Conservation (phyloP, 53 echinoderm and acorn worm genomes). For the Paelopatides confundens region DNA sequence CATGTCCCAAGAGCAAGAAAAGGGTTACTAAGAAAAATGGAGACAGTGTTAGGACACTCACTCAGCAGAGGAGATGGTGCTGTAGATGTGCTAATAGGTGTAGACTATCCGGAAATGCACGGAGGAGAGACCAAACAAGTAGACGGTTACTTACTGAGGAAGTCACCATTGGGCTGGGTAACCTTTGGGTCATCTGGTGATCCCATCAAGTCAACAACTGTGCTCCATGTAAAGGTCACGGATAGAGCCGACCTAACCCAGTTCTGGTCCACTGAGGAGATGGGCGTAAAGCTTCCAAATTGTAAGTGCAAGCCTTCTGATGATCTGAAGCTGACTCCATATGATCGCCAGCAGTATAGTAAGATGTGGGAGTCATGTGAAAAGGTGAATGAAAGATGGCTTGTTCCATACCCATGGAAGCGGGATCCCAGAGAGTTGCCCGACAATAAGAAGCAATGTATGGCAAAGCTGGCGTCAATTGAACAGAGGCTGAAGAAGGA, state of each 20-base stretch:
- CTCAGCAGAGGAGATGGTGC: constrained; percentile 48
- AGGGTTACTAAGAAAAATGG: no score
- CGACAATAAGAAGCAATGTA: constrained; percentile 68
- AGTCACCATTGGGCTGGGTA: constrained; percentile 50
- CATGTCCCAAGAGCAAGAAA: no score
- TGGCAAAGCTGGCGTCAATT: constrained; percentile 49
- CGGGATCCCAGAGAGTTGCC: no score
- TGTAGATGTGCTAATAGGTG: constrained; percentile 52
- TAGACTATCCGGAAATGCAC: constrained; percentile 55
- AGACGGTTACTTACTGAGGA: not conserved
- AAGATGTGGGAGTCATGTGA: no score
- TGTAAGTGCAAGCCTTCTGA: constrained; percentile 59
- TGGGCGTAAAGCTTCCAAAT: constrained; percentile 23
- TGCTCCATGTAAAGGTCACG: constrained; percentile 44
- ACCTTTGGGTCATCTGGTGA: not conserved
- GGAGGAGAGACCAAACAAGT: constrained; percentile 45
- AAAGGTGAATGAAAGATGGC: no score
- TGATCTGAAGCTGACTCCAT: no score
- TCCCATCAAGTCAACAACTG: not conserved
- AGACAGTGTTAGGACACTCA: no score
- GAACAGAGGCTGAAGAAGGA: constrained; percentile 65
- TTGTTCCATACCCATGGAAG: no score
- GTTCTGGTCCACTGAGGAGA: constrained; percentile 61
- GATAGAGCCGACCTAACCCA: constrained; percentile 40
- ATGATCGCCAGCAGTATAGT: no score